Evolutionary conservation across 53 echinoderm and acorn worm genomes (phyloP).

Genomic region (Luidia sarsii): DNA sequence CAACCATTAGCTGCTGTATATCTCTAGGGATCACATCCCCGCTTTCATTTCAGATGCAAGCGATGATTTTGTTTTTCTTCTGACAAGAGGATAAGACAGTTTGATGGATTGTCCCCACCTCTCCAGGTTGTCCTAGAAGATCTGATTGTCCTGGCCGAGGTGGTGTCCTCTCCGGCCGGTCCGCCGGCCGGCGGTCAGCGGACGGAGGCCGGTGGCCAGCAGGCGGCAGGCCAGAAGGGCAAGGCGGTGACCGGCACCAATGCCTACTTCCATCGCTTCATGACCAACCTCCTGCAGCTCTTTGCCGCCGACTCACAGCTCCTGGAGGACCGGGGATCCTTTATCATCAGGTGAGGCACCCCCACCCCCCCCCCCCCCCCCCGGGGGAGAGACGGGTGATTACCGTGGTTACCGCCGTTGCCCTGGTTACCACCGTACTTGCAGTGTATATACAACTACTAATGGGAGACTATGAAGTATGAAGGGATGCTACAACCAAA

Average conservation of each 20-base stretch:
- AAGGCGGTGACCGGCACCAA: conserved; percentile 74
- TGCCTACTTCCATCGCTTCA: conserved; percentile 86
- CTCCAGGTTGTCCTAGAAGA: conserved; percentile 94
- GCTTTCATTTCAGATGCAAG: too few relatives aligned
- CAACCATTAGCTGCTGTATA: too few relatives aligned
- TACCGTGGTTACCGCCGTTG: too few relatives aligned
- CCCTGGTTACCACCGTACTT: too few relatives aligned
- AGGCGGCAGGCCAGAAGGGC: not conserved
- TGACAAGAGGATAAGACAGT: too few relatives aligned
- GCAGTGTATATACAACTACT: too few relatives aligned
- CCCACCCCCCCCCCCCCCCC: too few relatives aligned
- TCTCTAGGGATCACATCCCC: too few relatives aligned
- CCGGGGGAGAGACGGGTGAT: not conserved
- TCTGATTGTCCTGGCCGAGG: conserved; percentile 83
- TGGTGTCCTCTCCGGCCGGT: conserved; percentile 85
- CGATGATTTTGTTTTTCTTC: too few relatives aligned
- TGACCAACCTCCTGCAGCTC: conserved; percentile 80
- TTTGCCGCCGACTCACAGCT: conserved; percentile 75
- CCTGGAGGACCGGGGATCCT: conserved; percentile 86
- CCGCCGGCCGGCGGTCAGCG: conserved; percentile 21
- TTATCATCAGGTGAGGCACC: conserved; percentile 87
- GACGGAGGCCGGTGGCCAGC: conserved; percentile 30
- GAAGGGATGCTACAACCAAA: too few relatives aligned
- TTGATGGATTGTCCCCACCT: too few relatives aligned
- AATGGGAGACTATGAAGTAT: too few relatives aligned